Base-by-base conservation (phyloP, 2,888 invertebrate genomes). In the Athetis lepigone region DNA sequence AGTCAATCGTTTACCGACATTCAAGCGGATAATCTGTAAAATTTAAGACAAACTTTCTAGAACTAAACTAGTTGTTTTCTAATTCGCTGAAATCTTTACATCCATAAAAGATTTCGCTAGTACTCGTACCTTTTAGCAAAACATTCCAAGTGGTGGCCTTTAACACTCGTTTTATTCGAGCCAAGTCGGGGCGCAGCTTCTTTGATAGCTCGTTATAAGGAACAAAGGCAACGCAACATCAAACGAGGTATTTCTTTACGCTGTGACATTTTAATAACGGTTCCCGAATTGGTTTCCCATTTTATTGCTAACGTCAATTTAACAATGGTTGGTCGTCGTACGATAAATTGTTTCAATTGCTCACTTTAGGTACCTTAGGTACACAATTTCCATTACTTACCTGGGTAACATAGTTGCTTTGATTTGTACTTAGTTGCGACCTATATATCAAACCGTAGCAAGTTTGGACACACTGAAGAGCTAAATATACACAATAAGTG, bases 161-260 rank as follows among this genome's bases (percentile, higher is more conserved):
- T 87, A 86, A 84, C 88, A 86, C 86, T 86, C 83, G 83, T 86
- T 87, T 87, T 83, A 85, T 82, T 75, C 76, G 79, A 82, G 78
- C 67, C 79, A 80, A 79, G 77, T 64, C 79, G 70, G 80, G 63
- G 75, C 76, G 67, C 81, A 75, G 75, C 81, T 80, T 85, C 83
- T 87, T 86, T 84, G 79, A 80, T 84, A 83, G 86, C 90, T 91
- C 90, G 90, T 92, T 91, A 92, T 75, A 82, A 82, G 84, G 86
- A 89, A 91, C 90, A 92, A 92, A 91, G 89, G 84, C 82, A 79
- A 80, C 81, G 81, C 82, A 75, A 90, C 90, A 90, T 91, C 91
- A 92, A 91, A 91, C 87, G 87, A 82, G 79, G 77, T 81, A 83
- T 88, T 90, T 87, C 87, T 89, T 88, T 89, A 85, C 79, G 82